Evolutionary conservation across 2,888 invertebrate species (phyloP).

Genomic region (Patella pellucida): DNA sequence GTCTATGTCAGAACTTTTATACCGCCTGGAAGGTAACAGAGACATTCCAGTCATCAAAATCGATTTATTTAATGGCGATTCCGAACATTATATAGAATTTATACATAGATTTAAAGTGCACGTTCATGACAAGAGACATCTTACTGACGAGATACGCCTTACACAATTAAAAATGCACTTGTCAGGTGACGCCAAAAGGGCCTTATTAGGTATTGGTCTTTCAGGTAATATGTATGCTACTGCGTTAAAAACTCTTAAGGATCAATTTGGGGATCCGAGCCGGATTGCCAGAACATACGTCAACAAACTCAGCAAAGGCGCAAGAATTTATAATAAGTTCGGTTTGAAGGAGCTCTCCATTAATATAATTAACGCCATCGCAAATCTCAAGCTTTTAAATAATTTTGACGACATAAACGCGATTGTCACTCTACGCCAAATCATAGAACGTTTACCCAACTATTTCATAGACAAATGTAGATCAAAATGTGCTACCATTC

Average conservation of each 20-base stretch:
- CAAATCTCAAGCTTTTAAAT: slow-evolving; percentile 13
- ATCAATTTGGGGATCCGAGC: slow-evolving; percentile 21
- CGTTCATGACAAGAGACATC: slow-evolving; percentile 20
- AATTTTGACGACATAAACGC: slow-evolving; percentile 3
- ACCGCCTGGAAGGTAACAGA: background rate
- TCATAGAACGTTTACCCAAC: slow-evolving; percentile 22
- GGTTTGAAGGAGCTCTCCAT: slow-evolving; percentile 15
- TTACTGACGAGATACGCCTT: slow-evolving; percentile 22
- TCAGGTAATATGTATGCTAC: slow-evolving; percentile 19
- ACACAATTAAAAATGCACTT: slow-evolving; percentile 19
- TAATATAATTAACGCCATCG: slow-evolving; percentile 18
- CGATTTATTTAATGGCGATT: background rate
- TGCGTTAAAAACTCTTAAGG: slow-evolving; percentile 22
- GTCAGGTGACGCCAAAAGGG: slow-evolving; percentile 14
- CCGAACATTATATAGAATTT: background rate
- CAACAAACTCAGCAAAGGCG: slow-evolving; percentile 14
- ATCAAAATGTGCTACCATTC: background rate
- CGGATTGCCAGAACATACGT: slow-evolving; percentile 22
- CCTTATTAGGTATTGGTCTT: slow-evolving; percentile 19
- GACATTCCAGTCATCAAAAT: background rate
- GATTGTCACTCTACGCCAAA: slow-evolving; percentile 3
- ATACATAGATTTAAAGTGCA: slow-evolving; percentile 15
- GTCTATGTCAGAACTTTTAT: background rate
- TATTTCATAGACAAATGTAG: slow-evolving; percentile 22
- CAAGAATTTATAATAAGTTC: slow-evolving; percentile 12